Conservation (phyloP, 2,888 invertebrate species). For the Polydesmus complanatus region DNA sequence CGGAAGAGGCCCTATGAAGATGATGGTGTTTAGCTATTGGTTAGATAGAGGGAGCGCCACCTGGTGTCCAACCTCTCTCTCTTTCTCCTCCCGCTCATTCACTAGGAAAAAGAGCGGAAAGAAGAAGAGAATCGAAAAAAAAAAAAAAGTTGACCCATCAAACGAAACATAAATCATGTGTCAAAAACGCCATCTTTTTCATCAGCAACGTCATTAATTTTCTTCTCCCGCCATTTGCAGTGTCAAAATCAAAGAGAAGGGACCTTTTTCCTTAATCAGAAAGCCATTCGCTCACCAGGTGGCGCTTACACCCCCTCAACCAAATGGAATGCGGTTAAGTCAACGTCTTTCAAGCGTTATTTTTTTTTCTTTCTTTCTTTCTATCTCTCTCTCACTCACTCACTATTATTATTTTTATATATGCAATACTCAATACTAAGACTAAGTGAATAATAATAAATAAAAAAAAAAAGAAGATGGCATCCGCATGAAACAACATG, state of each 20-base stretch:
- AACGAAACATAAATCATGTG: constrained; percentile 13
- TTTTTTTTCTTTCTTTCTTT: no score
- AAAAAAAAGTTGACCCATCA: constrained; percentile 7
- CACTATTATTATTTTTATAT: no score
- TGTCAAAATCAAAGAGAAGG: constrained; percentile 8
- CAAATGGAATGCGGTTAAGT: background rate
- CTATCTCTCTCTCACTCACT: no score
- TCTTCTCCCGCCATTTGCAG: constrained; percentile 5
- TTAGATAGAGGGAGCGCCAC: background rate
- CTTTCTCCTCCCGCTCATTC: background rate
- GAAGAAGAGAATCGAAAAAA: background rate
- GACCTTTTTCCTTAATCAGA: background rate
- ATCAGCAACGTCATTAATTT: constrained; percentile 9
- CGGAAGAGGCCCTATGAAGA: background rate
- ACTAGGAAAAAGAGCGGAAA: background rate
- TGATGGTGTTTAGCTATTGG: no score
- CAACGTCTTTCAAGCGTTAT: no score
- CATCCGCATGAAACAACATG: no score
- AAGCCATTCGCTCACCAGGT: background rate
- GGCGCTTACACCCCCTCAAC: background rate
- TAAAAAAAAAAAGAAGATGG: no score
- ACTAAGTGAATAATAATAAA: no score
- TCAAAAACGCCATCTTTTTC: constrained; percentile 11
- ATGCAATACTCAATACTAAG: no score
- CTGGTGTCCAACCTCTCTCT: background rate